Evolutionary conservation across 2,113 vertebrate genomes (phyloP).

Genomic region (Varanus komodoensis): DNA sequence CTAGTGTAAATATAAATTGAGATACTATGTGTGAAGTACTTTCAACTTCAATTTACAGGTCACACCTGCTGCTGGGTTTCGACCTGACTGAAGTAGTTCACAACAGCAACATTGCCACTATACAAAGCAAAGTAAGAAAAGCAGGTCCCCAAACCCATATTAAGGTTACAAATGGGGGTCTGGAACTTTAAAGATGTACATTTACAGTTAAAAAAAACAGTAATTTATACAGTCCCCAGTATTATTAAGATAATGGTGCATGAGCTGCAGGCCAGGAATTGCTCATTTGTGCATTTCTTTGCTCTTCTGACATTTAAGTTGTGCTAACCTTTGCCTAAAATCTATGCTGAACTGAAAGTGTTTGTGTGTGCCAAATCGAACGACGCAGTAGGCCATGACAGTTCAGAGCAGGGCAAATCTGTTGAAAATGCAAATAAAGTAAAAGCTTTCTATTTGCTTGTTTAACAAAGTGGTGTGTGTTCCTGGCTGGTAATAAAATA

Average conservation of each 20-base stretch:
- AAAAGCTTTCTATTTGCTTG: not conserved
- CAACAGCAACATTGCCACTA: no score
- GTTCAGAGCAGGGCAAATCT: not conserved
- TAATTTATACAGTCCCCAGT: not conserved
- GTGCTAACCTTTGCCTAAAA: not conserved
- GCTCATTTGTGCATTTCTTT: not conserved
- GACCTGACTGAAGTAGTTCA: no score
- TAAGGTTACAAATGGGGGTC: not conserved
- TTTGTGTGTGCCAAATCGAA: not conserved
- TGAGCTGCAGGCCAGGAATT: not conserved
- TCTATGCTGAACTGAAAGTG: not conserved
- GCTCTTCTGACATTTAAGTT: not conserved
- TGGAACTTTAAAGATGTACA: not conserved
- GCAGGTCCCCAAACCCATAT: no score
- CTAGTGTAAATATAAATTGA: no score
- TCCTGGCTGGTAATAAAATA: conserved; percentile 30
- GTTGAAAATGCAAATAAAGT: conserved; percentile 36
- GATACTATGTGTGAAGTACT: no score
- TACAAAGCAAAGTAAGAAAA: no score
- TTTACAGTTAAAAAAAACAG: not conserved
- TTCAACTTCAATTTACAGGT: no score
- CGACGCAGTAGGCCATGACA: not conserved
- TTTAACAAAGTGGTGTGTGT: not conserved
- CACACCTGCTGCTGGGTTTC: no score
- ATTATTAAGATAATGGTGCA: not conserved